Base-by-base conservation (phyloP, 2,113 vertebrate species). In the Ammodytes marinus region DNA sequence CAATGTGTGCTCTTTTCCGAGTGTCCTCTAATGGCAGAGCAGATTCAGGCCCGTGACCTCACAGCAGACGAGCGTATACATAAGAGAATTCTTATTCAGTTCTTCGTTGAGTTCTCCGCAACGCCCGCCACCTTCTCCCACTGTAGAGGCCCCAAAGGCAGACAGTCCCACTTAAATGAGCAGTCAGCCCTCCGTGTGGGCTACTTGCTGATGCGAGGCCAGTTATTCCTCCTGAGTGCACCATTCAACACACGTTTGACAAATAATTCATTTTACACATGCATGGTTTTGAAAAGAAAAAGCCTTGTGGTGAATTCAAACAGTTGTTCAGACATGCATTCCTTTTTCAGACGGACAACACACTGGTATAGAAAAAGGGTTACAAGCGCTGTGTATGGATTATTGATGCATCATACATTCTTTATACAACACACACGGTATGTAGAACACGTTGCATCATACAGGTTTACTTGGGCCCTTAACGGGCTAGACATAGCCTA, bases 351-450 rank as follows among this genome's bases (percentile, higher is more conserved):
- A 68, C 17, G n/a, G 66, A 59, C 49, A 74, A 76, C 79, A 75
- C 75, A 9, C 57, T 57, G 68, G 68, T 63, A 61, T 7, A 76
- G 42, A 80, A 64, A 27, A 50, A 75, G 4, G 0, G 76, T 79
- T 90, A 73, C 60, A 58, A 88, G 86, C 84, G 53, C 49, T 69
- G 50, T 6, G 13, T 83, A 86, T 93, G 67, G 83, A 93, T 91
- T 91, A 93, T 92, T 89, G 75, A 93, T 91, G 90, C 65, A 37
- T 86, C 83, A 90, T 92, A 71, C 86, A 92, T 91, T 88, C 77
- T 90, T 93, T 71, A 91, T 89, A 77, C 54, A 77, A 80, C 86
- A 89, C 79, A 91, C 79, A 91, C 85, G 82, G 58, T 47, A 77
- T 15, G 15, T 72, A 61, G 65, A 54, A 71, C 67, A 49, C 47